These are phyloP conservation scores for Cryptotermes secundus DNA, from an alignment of 1,140 invertebrate species.

Conservation along the genomic window DNA sequence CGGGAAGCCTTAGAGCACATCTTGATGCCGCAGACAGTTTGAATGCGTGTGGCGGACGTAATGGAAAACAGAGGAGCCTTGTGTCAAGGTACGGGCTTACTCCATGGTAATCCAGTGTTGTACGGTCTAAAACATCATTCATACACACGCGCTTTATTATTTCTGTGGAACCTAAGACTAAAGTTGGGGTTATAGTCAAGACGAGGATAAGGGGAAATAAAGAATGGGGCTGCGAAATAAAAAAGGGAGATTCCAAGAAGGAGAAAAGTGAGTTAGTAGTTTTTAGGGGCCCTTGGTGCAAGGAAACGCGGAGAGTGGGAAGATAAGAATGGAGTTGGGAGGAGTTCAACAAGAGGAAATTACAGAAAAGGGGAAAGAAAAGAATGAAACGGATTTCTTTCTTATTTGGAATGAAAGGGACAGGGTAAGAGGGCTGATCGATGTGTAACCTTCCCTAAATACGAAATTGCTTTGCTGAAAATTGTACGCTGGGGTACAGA, in stretches of 20 bases:
- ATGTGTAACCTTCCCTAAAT: too few relatives aligned
- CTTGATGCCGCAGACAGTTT: too few relatives aligned
- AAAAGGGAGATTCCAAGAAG: neutral
- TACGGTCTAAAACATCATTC: neutral
- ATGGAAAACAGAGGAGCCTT: too few relatives aligned
- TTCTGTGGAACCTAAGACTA: neutral
- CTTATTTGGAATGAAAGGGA: too few relatives aligned
- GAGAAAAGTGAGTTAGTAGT: conserved; percentile 10
- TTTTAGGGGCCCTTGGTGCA: neutral
- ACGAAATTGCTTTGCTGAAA: too few relatives aligned
- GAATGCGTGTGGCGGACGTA: too few relatives aligned
- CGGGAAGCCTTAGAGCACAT: too few relatives aligned
- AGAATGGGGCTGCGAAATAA: conserved; percentile 4
- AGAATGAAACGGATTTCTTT: too few relatives aligned
- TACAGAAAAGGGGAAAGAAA: neutral
- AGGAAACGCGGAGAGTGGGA: too few relatives aligned
- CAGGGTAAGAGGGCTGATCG: too few relatives aligned
- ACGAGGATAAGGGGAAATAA: neutral
- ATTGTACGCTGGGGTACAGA: too few relatives aligned
- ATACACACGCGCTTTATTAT: neutral
- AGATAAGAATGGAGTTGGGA: too few relatives aligned
- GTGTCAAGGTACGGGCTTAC: neutral
- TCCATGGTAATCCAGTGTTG: neutral
- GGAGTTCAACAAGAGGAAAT: neutral
- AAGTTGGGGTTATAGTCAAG: neutral